Percentiles rank a stretch among this genome's conserved stretches.
phyloP scores from a whole-genome alignment of 2,113 vertebrate species.

The Istiophorus platypterus region DNA sequence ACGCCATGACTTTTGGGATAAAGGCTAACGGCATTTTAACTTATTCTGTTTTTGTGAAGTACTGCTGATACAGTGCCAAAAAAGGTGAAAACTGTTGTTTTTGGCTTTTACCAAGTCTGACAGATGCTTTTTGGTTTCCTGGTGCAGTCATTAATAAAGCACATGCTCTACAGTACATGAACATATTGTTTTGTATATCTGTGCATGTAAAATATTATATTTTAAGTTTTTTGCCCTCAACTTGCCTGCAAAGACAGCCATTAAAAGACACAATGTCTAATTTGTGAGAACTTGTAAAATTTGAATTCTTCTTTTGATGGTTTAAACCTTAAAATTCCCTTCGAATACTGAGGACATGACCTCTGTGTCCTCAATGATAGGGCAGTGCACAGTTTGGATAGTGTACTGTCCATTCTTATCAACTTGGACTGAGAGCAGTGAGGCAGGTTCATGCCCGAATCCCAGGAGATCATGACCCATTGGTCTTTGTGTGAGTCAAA shows the following conservation, averaged over 20 bases:
- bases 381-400: not conserved
- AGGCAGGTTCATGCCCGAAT: slow-evolving; percentile 9
- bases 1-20: slow-evolving; percentile 39
- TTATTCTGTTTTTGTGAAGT: slow-evolving; percentile 35
- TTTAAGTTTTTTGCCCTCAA: not conserved
- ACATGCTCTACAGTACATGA: not conserved
- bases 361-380: too few relatives aligned
- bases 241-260: not conserved
- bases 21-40: slow-evolving; percentile 31
- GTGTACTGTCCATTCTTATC: not conserved
- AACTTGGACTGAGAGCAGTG: not conserved
- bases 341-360: too few relatives aligned
- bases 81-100: slow-evolving; percentile 31
- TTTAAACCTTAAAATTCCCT: too few relatives aligned
- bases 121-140: slow-evolving; percentile 40
- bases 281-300: not conserved
- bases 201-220: not conserved
- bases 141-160: slow-evolving; percentile 21
- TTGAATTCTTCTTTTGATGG: too few relatives aligned
- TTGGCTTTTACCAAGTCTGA: slow-evolving; percentile 40
- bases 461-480: not conserved
- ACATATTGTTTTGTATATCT: not conserved
- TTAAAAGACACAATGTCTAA: not conserved
- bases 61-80: not conserved
- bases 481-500: slow-evolving; percentile 5